phyloP scores from a whole-genome alignment of 2,113 vertebrate genomes.

The Girardinichthys multiradiatus region DNA sequence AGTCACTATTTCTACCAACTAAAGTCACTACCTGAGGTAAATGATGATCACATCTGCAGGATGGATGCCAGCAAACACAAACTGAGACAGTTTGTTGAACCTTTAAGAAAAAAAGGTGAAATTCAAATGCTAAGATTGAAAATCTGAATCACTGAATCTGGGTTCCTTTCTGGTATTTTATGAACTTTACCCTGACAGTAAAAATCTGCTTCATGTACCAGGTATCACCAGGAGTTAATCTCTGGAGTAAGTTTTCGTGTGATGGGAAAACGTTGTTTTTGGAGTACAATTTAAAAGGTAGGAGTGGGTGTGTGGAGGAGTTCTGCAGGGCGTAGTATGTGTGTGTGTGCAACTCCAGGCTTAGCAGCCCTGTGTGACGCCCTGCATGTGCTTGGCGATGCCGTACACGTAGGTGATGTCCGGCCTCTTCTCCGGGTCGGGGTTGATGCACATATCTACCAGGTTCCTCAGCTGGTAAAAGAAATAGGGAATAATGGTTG shows the following conservation, averaged over 20 bases:
- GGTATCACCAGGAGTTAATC: constrained; percentile 39
- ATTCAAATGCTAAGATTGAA: background rate
- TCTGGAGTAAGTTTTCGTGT: constrained; percentile 46
- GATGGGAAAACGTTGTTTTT: constrained; percentile 53
- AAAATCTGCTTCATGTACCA: constrained; percentile 28
- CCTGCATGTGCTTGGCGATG: constrained; percentile 94
- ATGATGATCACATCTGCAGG: background rate
- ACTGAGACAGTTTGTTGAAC: background rate
- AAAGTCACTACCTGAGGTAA: background rate
- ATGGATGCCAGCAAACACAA: background rate
- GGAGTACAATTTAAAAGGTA: constrained; percentile 61
- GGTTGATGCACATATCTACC: constrained; percentile 98
- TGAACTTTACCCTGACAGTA: constrained; percentile 24
- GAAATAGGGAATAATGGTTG: background rate
- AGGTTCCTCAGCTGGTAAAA: constrained; percentile 89
- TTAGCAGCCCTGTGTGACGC: constrained; percentile 86
- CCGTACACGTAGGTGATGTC: constrained; percentile 95
- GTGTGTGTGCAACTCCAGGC: constrained; percentile 47
- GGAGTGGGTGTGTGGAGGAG: constrained; percentile 22
- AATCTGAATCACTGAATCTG: background rate
- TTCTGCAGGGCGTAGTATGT: constrained; percentile 45
- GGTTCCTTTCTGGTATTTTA: constrained; percentile 10
- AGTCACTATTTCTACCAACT: background rate
- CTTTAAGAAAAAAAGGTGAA: background rate
- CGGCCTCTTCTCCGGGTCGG: constrained; percentile 97